Percentiles rank a stretch among this genome's conserved stretches.
Evolutionary conservation across 1,140 invertebrate species (phyloP).

Genomic region (Cherax quadricarinatus): DNA sequence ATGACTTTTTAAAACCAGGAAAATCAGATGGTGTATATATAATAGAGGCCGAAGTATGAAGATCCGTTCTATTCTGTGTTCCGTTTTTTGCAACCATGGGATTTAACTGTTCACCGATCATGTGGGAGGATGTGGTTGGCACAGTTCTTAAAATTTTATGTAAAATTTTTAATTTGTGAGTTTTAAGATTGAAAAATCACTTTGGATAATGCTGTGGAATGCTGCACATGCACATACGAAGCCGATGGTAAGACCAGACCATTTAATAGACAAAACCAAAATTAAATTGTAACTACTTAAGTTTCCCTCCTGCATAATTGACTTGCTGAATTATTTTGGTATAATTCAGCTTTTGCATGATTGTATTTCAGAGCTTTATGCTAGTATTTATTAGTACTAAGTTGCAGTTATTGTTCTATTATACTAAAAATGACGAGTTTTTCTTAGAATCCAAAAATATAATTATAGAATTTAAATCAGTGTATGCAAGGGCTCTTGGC

Average conservation of each 20-base stretch:
- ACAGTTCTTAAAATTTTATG: not conserved
- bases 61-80: no score
- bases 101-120: no score
- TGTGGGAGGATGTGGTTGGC: not conserved
- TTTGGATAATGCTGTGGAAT: constrained; percentile 57
- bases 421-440: not conserved
- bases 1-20: no score
- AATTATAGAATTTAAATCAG: not conserved
- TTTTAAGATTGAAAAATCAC: not conserved
- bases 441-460: not conserved
- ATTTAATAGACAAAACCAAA: not conserved
- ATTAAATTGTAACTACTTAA: not conserved
- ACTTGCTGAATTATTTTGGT: not conserved
- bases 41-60: no score
- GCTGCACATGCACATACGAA: constrained; percentile 50
- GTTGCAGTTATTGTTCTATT: not conserved
- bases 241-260: constrained; percentile 61
- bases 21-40: no score
- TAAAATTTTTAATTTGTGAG: not conserved
- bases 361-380: constrained; percentile 21
- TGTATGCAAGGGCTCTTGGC: constrained; percentile 8
- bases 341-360: constrained; percentile 34
- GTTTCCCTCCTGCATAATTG: not conserved
- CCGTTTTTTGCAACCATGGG: no score
- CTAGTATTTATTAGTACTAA: constrained; percentile 27